A percentile compares a stretch with the other conserved stretches of the same genome.
Evolutionary conservation across 2,113 vertebrate species (phyloP).

Genomic region (Plecturocebus donacophilus): DNA sequence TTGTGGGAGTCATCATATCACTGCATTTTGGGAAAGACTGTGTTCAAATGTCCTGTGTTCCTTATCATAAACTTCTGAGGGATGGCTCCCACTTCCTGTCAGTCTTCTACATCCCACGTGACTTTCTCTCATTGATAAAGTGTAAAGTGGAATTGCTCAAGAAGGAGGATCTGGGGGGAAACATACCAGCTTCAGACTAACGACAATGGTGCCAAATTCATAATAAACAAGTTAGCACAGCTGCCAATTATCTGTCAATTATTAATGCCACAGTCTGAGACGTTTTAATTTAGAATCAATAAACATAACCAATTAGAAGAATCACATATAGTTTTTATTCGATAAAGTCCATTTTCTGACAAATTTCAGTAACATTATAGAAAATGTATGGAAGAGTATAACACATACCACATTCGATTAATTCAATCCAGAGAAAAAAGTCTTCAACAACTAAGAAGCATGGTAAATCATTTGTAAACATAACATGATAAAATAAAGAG

Average conservation of each 20-base stretch:
- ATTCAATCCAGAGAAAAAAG: neutral
- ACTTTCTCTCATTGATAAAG: neutral
- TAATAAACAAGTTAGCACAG: neutral
- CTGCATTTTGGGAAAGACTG: neutral
- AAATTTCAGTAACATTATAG: neutral
- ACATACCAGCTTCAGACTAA: neutral
- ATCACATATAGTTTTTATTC: neutral
- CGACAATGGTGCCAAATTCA: neutral
- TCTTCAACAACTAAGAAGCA: neutral
- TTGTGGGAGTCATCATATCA: neutral
- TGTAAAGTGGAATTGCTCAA: neutral
- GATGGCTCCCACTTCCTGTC: neutral
- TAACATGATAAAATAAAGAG: neutral
- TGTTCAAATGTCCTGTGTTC: neutral
- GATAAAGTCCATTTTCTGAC: neutral
- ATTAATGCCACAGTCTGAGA: neutral
- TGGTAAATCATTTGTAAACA: neutral
- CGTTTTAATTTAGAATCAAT: neutral
- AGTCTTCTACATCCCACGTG: neutral
- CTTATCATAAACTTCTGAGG: neutral
- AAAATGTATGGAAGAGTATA: neutral
- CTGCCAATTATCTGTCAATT: neutral
- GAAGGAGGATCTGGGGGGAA: neutral
- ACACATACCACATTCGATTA: neutral
- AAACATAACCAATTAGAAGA: neutral